Evolutionary conservation across 2,888 invertebrate species (phyloP).

Genomic region (Chelonus formosanus): DNA sequence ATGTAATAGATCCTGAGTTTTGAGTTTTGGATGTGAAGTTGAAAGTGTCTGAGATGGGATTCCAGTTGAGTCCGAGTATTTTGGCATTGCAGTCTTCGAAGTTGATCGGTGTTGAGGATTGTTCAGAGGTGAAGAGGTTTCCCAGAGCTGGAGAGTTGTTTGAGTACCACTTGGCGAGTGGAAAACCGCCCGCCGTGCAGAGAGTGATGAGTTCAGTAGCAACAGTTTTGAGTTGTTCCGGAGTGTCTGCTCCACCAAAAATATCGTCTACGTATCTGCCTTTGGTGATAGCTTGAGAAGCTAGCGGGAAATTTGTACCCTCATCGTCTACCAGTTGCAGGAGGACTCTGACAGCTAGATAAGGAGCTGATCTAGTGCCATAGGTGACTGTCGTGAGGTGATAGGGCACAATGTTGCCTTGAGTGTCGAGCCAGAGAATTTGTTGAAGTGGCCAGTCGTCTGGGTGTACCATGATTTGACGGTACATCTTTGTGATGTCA

Average conservation of each 20-base stretch:
- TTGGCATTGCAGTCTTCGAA: too few relatives aligned
- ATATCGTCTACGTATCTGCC: constrained; percentile 25
- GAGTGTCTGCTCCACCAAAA: not conserved
- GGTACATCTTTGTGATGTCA: constrained; percentile 22
- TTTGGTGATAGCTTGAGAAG: not conserved
- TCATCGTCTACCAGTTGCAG: constrained; percentile 8
- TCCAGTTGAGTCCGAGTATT: too few relatives aligned
- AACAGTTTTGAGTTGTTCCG: not conserved
- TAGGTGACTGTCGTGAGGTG: not conserved
- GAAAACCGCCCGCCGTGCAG: not conserved
- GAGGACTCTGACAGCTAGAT: not conserved
- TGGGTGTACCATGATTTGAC: constrained; percentile 8
- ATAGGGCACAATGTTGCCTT: too few relatives aligned
- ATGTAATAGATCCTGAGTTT: too few relatives aligned
- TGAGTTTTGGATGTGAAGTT: too few relatives aligned
- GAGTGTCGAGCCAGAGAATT: not conserved
- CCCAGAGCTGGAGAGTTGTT: too few relatives aligned
- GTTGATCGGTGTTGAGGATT: too few relatives aligned
- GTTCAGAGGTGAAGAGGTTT: too few relatives aligned
- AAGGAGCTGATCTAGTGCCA: not conserved
- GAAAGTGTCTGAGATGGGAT: too few relatives aligned
- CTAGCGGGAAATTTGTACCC: constrained; percentile 8
- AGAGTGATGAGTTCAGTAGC: not conserved
- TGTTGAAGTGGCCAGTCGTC: not conserved
- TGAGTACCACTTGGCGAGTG: not conserved